Evolutionary conservation across 2,113 vertebrate species (phyloP), one percentile per base, ranked within the genome.

Genomic region (Mustela nigripes): DNA sequence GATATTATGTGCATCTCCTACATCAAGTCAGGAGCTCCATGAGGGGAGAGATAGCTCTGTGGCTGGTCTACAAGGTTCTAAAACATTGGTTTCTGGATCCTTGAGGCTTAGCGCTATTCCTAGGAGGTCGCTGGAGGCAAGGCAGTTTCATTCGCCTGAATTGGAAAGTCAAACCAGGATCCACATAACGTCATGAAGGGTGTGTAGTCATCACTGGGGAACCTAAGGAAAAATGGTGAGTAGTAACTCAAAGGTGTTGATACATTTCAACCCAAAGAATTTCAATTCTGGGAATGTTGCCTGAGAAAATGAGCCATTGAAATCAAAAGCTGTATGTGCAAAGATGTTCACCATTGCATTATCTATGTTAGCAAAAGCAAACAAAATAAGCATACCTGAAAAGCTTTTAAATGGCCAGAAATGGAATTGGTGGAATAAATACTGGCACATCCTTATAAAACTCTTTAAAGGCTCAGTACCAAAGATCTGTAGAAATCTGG

Each of bases 171-270:
- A 58, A 22, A 31, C 33, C 19, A 4, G 58, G 31, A 9, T 16
- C 26, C 15, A 1, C 2, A 2, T 6, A 11, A 11, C 4, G 7
- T 56, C 4, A 10, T 4, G 12, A 48, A 21, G n/a, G 28, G 7
- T 1, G 5, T 26, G 53, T 16, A 56, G 9, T 7, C 19, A 42
- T 12, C 33, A 15, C 0, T 7, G 45, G 67, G 90, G 88, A 71
- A 81, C 10, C n/a, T 73, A 69, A 39, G 7, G 33, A 31, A 84
- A 81, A 71, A 14, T 39, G n/a, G 50, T 65, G 11, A 71, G 26
- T 7, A 62, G 36, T 73, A 74, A 85, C 11, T 56, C 2, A 26
- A 60, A 95, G 8, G 15, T 42, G 21, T 28, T 42, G 36, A 53
- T 48, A 67, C 9, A 26, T 48, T 94, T 88, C 7, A 14, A 65